Evolutionary conservation across 2,888 invertebrate genomes (phyloP).

Genomic region (Papilio elwesi): DNA sequence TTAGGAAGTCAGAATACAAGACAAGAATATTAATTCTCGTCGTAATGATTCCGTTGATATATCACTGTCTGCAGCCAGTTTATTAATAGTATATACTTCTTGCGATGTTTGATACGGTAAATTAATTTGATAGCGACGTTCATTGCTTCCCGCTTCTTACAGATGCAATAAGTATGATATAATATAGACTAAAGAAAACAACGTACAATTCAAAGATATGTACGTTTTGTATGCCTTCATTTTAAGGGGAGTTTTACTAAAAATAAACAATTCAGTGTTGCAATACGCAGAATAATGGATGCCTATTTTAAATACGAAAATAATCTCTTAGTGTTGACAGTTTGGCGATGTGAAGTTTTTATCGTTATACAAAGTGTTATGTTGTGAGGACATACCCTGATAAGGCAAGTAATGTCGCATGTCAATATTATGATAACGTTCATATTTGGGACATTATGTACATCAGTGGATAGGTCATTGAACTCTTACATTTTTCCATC

Average conservation of each 20-base stretch:
- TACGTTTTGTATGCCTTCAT: no score
- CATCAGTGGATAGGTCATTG: slow-evolving; percentile 31
- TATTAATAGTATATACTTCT: neutral
- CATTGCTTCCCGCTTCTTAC: neutral
- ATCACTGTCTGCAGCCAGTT: neutral
- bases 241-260: no score
- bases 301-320: neutral
- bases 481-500: slow-evolving; percentile 26
- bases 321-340: slow-evolving; percentile 1
- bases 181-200: neutral
- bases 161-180: neutral
- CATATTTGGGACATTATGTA: slow-evolving; percentile 18
- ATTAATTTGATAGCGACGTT: slow-evolving; percentile 1
- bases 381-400: neutral
- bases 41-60: neutral
- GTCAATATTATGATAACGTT: slow-evolving; percentile 24
- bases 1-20: neutral
- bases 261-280: no score
- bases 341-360: slow-evolving; percentile 14
- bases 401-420: neutral
- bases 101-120: neutral
- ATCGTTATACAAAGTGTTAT: slow-evolving; percentile 3
- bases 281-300: no score
- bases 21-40: neutral
- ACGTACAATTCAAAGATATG: no score